Evolutionary conservation across 1,140 invertebrate species (phyloP).

Genomic region (Micrasema minimum): DNA sequence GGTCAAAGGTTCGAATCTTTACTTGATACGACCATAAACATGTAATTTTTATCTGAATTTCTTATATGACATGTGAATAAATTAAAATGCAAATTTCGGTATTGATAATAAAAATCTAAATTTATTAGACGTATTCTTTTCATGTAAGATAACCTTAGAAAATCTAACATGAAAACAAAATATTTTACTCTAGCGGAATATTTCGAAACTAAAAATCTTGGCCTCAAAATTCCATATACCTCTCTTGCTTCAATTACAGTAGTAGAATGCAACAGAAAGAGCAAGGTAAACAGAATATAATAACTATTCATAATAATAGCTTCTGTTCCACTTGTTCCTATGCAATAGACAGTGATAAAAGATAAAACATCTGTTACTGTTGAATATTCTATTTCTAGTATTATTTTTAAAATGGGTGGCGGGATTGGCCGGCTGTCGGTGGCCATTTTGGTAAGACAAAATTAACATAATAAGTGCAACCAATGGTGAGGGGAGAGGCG

Average conservation of each 20-base stretch:
- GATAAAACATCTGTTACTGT: slow-evolving; percentile 17
- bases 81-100: too few species aligned
- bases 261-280: slow-evolving; percentile 16
- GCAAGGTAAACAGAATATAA: slow-evolving; percentile 10
- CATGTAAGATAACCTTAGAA: not conserved
- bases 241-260: not conserved
- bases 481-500: slow-evolving; percentile 51
- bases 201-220: slow-evolving; percentile 30
- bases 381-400: slow-evolving; percentile 8
- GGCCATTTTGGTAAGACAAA: slow-evolving; percentile 62
- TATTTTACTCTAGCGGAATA: slow-evolving; percentile 37
- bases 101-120: too few species aligned
- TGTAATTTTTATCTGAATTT: too few species aligned
- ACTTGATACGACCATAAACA: not conserved
- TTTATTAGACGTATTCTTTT: too few species aligned
- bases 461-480: slow-evolving; percentile 59
- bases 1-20: too few species aligned
- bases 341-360: slow-evolving; percentile 8
- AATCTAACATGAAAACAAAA: not conserved
- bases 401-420: slow-evolving; percentile 9
- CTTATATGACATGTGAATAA: too few species aligned
- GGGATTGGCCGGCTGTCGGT: slow-evolving; percentile 58
- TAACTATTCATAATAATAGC: not conserved
- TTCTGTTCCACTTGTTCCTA: not conserved
- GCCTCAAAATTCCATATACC: not conserved